Conservation (phyloP, 1,140 invertebrate genomes). For the Lepidostoma basale region DNA sequence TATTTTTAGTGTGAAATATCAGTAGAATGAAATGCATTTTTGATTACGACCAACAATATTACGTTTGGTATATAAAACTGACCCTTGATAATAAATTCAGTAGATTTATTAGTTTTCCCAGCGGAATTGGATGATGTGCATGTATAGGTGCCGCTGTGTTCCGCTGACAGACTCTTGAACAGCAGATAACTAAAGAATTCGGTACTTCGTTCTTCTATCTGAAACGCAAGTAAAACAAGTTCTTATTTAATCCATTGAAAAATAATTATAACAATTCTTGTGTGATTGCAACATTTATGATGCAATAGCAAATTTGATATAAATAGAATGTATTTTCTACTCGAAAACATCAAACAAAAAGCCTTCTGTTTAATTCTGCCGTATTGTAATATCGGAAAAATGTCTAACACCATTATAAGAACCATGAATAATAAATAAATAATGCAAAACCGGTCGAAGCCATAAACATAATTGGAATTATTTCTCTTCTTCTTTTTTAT, state of each 20-base stretch:
- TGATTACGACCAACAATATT: neutral
- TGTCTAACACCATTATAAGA: neutral
- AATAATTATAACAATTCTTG: neutral
- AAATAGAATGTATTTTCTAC: neutral
- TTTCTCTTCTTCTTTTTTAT: too few relatives aligned
- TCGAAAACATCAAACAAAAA: neutral
- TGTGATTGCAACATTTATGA: neutral
- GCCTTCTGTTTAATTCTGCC: neutral
- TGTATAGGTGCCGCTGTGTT: slow-evolving; percentile 75
- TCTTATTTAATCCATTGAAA: neutral
- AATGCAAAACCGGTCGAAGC: too few relatives aligned
- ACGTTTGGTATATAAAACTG: neutral
- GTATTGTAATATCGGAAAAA: neutral
- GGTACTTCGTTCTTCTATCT: slow-evolving; percentile 65
- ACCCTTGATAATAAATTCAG: slow-evolving; percentile 73
- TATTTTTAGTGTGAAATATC: too few relatives aligned
- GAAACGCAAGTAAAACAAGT: slow-evolving; percentile 26
- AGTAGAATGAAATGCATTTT: neutral
- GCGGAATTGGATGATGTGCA: slow-evolving; percentile 75
- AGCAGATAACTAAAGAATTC: slow-evolving; percentile 68
- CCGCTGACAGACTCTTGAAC: slow-evolving; percentile 64
- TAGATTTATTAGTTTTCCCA: slow-evolving; percentile 70
- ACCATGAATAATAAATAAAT: too few relatives aligned
- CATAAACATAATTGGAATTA: too few relatives aligned
- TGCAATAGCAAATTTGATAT: neutral